Base-by-base conservation (phyloP, 2,797 vertebrate species). In the Pseudochromis fuscus region DNA sequence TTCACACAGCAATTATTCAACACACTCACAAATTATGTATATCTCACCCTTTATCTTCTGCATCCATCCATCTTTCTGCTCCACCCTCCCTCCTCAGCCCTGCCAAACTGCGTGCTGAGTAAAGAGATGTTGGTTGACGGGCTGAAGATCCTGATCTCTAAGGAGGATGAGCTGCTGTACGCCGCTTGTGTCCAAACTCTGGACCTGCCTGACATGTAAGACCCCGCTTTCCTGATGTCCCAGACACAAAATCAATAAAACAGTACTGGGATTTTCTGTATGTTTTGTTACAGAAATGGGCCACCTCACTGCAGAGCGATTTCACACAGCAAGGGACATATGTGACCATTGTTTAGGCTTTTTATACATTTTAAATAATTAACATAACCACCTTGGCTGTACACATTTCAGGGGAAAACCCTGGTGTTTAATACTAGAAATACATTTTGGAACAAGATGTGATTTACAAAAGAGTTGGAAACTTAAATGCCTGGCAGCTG, bases 191-290 rank as follows among this genome's bases (percentile, higher is more conserved):
- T 98, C 73, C 95, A 96, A 86, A 97, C 95, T 19, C 93, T 99
- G 87, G 97, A 98, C 75, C 94, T 97, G 44, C 97, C 97, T 0
- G 97, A 98, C 89, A 98, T 98, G 97, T 98, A 94, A 95, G 96
- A n/a, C 53, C 65, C 37, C 0, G 7, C 57, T 18, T 30, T 7
- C 33, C 21, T 23, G 15, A 30, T 23, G 5, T 19, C 18, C 23
- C 53, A 53, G n/a, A 73, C 2, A 16, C 11, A 38, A 21, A 61
- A 58, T 30, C 33, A 51, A 21, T 31, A 0, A 19, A 53, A 15
- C 18, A 50, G 13, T 28, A 10, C 13, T 27, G 10, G 5, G 7
- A 51, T 48, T 45, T 49, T 23, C 23, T 49, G n/a, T 21, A 10
- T 42, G 18, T 27, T 57, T 57, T 44, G 40, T 19, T 42, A 8